These are phyloP conservation scores for Rhynchotus rufescens DNA, from an alignment of 2,797 vertebrate species.

Conservation along the genomic window DNA sequence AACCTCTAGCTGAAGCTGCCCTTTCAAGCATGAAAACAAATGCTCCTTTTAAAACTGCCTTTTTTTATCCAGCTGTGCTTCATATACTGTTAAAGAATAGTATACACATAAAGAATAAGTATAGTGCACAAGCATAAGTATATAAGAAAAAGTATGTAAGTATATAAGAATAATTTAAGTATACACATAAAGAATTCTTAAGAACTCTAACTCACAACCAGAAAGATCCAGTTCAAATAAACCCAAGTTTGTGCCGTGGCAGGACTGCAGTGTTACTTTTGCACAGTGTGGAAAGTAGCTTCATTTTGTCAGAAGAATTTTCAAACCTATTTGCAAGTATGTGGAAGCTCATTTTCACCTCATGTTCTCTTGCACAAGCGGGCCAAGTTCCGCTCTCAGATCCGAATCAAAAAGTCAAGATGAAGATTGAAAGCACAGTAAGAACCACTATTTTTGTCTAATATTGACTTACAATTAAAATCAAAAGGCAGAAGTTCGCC, in stretches of 20 bases:
- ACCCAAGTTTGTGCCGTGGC: neutral
- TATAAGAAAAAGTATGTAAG: too few relatives aligned
- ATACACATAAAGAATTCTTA: neutral
- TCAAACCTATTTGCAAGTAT: neutral
- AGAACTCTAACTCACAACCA: neutral
- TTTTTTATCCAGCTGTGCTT: slow-evolving; percentile 42
- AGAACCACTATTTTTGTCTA: neutral
- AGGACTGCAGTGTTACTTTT: neutral
- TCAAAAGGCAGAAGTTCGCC: neutral
- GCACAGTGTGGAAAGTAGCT: neutral
- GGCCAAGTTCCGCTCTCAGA: neutral
- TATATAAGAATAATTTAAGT: too few relatives aligned
- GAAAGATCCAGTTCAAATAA: neutral
- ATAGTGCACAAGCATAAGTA: too few relatives aligned
- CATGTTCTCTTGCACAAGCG: neutral
- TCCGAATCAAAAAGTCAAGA: neutral
- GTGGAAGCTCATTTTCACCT: neutral
- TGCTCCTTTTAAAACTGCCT: slow-evolving; percentile 32
- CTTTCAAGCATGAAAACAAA: slow-evolving; percentile 54
- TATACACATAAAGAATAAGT: neutral
- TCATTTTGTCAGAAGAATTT: neutral
- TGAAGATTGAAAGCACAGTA: neutral
- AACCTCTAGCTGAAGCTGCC: neutral
- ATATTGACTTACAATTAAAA: neutral
- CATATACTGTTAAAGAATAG: slow-evolving; percentile 8